Evolutionary conservation across 2,113 vertebrate species (phyloP).

Genomic region (Accipiter cooperii): DNA sequence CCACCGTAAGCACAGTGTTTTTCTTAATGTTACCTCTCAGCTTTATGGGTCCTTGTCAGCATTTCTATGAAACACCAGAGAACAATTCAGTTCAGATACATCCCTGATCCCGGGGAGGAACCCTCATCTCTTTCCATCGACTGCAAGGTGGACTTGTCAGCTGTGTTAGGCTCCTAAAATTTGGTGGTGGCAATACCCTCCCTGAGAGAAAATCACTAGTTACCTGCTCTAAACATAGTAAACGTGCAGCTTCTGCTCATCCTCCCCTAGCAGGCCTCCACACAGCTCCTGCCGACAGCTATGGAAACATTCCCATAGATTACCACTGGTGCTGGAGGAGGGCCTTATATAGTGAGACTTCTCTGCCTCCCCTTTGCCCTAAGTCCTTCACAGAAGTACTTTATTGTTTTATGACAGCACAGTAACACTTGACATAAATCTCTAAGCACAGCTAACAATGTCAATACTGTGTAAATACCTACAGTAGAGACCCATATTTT

Average conservation of each 20-base stretch:
- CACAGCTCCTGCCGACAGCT: neutral
- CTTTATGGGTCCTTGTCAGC: neutral
- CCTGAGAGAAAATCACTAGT: neutral
- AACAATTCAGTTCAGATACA: neutral
- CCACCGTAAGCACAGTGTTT: neutral
- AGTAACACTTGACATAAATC: constrained; percentile 42
- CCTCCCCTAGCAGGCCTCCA: neutral
- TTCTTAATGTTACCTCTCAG: neutral
- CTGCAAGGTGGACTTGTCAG: neutral
- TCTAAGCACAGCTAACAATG: neutral
- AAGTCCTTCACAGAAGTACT: constrained; percentile 33
- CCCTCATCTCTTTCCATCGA: neutral
- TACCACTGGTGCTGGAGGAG: neutral
- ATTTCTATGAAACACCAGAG: neutral
- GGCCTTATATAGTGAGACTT: constrained; percentile 11
- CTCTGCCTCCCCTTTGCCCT: constrained; percentile 8
- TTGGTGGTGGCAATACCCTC: neutral
- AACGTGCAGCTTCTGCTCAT: neutral
- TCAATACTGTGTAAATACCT: constrained; percentile 29
- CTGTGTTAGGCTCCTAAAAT: neutral
- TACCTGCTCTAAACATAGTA: neutral
- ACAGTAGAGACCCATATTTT: neutral
- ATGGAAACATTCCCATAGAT: constrained; percentile 4
- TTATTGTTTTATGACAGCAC: constrained; percentile 43
- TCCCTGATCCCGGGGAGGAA: neutral